Conservation (phyloP, 1,140 invertebrate genomes). For the Drosophila murphyi region DNA sequence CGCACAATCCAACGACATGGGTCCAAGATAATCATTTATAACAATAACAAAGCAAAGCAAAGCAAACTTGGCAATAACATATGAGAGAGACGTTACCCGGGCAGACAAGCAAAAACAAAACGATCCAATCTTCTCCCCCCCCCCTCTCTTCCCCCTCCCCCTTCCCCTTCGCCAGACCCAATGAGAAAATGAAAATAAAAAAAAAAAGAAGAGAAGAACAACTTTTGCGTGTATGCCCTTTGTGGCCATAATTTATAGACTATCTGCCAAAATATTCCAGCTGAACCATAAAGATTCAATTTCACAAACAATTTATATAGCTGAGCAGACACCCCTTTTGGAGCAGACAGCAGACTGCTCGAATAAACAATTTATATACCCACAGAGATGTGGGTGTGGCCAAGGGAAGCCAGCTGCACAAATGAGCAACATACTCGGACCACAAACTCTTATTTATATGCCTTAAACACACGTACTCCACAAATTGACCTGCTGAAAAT, state of each 20-base stretch:
- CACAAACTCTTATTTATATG: slow-evolving; percentile 67
- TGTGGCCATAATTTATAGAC: slow-evolving; percentile 83
- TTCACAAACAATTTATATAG: slow-evolving; percentile 82
- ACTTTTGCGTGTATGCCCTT: slow-evolving; percentile 76
- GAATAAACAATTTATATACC: slow-evolving; percentile 54
- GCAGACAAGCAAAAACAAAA: slow-evolving; percentile 27
- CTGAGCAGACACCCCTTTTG: slow-evolving; percentile 54
- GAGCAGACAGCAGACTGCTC: slow-evolving; percentile 19
- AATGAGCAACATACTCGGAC: slow-evolving; percentile 70
- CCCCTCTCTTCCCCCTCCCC: background rate
- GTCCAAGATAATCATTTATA: slow-evolving; percentile 74
- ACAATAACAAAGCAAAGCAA: slow-evolving; percentile 51
- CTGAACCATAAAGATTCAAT: slow-evolving; percentile 83
- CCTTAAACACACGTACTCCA: slow-evolving; percentile 57
- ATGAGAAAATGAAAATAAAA: slow-evolving; percentile 20
- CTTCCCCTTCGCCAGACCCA: background rate
- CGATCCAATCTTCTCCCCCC: background rate
- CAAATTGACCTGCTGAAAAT: slow-evolving; percentile 19
- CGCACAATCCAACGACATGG: slow-evolving; percentile 60
- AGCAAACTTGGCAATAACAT: slow-evolving; percentile 46
- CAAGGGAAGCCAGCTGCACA: slow-evolving; percentile 23
- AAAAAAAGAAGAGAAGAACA: slow-evolving; percentile 45
- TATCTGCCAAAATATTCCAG: slow-evolving; percentile 83
- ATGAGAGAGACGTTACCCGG: slow-evolving; percentile 38
- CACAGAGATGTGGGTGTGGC: slow-evolving; percentile 39